Base-by-base conservation (phyloP, 2,797 vertebrate genomes). In the Tauraco hartlaubi region DNA sequence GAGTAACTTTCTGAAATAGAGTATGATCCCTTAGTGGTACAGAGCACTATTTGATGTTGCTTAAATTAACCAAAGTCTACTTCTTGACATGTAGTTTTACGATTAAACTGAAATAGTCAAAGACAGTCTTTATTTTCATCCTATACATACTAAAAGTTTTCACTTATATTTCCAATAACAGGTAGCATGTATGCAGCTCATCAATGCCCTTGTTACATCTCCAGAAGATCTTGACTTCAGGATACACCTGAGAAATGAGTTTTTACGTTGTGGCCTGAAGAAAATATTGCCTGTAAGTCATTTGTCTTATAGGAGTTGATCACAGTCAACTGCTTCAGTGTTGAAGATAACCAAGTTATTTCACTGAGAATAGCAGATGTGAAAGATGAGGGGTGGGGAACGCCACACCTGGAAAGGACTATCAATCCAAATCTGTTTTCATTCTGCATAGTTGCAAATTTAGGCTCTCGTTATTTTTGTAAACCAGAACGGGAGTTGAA, bases 161-260 rank as follows among this genome's bases (percentile, higher is more conserved):
- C 71, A 14, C 14, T 16, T 81, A 0, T 71, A 2, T 96, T 97
- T 97, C n/a, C 81, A 11, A 28, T 96, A 94, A 31, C 97, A 99
- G 99, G 99, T 99, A 44, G 99, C 99, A 6, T 99, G 99, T 83
- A 99, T 99, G 99, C 99, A 99, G 97, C 98, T 99, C 97, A 99
- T 99, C 98, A 99, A 99, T 33, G 99, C 99, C 39, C 98, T 99
- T 84, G 99, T 99, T 81, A 99, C 99, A 15, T 99, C 98, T 58
- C 99, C 99, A 5, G 99, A 99, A 18, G 99, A 99, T 64, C 98
- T 99, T 82, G 99, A 99, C 97, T 99, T 99, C 98, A 98, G 99
- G 98, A 99, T 99, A 98, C 99, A 99, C 98, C 97, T 99, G 95
- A 98, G 99, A 92, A 99, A 99, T 58, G 99, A 99, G 97, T 99